These are phyloP conservation scores for Neopelma chrysocephalum DNA, from an alignment of 2,797 vertebrate genomes.

Conservation along the genomic window DNA sequence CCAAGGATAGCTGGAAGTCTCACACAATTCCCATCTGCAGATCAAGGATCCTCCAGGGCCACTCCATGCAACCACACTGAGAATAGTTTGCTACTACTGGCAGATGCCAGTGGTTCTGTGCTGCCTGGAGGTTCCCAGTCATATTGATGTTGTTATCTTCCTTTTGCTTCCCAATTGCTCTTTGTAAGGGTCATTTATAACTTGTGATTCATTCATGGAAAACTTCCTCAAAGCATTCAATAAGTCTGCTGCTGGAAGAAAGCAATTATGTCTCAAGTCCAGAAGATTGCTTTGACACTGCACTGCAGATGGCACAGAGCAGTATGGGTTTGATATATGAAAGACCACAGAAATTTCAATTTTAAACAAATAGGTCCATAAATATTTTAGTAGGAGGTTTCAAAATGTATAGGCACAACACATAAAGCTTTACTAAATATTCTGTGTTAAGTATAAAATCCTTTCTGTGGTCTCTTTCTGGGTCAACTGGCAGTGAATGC, in stretches of 20 bases:
- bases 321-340: background rate
- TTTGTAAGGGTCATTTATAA: background rate
- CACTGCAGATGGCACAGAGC: background rate
- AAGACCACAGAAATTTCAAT: background rate
- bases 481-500: conserved; percentile 82
- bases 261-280: background rate
- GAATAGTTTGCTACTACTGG: fast-evolving
- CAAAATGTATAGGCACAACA: background rate
- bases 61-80: background rate
- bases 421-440: background rate
- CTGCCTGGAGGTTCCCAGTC: background rate
- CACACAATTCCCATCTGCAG: background rate
- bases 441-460: background rate
- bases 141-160: background rate
- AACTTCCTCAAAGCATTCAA: background rate
- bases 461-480: background rate
- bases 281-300: background rate
- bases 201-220: background rate
- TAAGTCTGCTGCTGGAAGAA: background rate
- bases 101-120: background rate
- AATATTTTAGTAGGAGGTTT: background rate
- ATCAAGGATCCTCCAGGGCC: background rate
- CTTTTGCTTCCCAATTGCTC: background rate
- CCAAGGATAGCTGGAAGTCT: background rate
- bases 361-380: background rate